Percentiles rank a stretch among this genome's conserved stretches.
These are phyloP conservation scores for Hypomecis atomaria DNA, from an alignment of 2,888 invertebrate species.

Conservation along the genomic window DNA sequence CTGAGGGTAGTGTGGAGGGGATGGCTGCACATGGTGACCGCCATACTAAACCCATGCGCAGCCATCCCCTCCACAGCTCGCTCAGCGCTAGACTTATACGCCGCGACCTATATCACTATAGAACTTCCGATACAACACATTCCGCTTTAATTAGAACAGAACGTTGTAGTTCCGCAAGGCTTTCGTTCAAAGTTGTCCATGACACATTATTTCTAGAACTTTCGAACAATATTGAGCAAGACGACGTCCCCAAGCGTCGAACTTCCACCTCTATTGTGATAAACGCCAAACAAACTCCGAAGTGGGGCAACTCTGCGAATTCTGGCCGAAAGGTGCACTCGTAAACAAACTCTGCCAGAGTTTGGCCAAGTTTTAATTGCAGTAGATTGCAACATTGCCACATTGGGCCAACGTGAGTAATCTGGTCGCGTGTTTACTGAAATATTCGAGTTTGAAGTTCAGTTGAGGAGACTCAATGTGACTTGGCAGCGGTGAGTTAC, in stretches of 20 bases:
- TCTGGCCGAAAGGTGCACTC: constrained; percentile 76
- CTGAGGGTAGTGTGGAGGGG: no score
- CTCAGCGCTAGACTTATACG: no score
- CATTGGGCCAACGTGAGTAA: constrained; percentile 48
- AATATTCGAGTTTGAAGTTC: constrained; percentile 44
- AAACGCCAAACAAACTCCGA: constrained; percentile 54
- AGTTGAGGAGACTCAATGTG: constrained; percentile 18
- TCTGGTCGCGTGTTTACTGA: constrained; percentile 41
- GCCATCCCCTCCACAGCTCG: no score
- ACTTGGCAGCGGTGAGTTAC: constrained; percentile 12
- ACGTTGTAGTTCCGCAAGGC: neutral
- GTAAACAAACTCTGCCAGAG: constrained; percentile 73
- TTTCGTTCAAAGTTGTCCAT: constrained; percentile 35
- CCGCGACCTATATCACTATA: no score
- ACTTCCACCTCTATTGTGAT: constrained; percentile 68
- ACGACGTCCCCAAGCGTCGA: constrained; percentile 51
- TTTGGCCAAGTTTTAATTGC: constrained; percentile 80
- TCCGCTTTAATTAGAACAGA: constrained; percentile 3
- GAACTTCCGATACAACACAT: no score
- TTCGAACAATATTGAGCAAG: constrained; percentile 64
- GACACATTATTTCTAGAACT: constrained; percentile 62
- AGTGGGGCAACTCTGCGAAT: constrained; percentile 63
- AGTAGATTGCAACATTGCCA: constrained; percentile 65
- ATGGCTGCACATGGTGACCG: no score
- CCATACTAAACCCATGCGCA: no score